Conservation (phyloP, 92 coral and sea anemone genomes). For the Parazoanthus atlanticus region DNA sequence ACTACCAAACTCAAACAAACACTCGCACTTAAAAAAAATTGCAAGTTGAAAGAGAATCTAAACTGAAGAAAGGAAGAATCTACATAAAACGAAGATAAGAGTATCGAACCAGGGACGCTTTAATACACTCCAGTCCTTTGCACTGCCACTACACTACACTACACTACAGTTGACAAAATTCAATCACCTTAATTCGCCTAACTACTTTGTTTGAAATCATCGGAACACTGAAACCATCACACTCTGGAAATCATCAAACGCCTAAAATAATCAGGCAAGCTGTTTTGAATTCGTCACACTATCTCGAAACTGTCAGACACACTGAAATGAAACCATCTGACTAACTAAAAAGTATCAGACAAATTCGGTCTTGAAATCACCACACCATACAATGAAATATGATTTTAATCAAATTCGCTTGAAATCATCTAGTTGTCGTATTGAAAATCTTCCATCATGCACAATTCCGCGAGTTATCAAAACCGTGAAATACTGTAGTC, state of each 20-base stretch:
- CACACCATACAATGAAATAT: background rate
- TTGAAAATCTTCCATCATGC: constrained; percentile 19
- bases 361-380: constrained; percentile 1
- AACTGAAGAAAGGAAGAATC: too few relatives aligned
- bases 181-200: background rate
- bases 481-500: background rate
- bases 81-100: too few relatives aligned
- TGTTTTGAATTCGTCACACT: constrained; percentile 2
- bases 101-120: too few relatives aligned
- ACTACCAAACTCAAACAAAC: too few relatives aligned
- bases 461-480: background rate
- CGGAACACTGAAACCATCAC: background rate
- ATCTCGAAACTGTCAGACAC: background rate
- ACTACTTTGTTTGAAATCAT: constrained; percentile 3
- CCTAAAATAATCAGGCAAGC: background rate
- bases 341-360: background rate
- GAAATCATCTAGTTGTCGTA: background rate
- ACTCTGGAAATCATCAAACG: background rate
- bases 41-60: too few relatives aligned
- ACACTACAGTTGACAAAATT: too few relatives aligned
- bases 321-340: too few relatives aligned
- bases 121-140: too few relatives aligned
- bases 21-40: too few relatives aligned
- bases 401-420: background rate
- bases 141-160: too few relatives aligned